These are phyloP conservation scores for Silurus glanis DNA, from an alignment of 2,113 vertebrate species.

Conservation along the genomic window DNA sequence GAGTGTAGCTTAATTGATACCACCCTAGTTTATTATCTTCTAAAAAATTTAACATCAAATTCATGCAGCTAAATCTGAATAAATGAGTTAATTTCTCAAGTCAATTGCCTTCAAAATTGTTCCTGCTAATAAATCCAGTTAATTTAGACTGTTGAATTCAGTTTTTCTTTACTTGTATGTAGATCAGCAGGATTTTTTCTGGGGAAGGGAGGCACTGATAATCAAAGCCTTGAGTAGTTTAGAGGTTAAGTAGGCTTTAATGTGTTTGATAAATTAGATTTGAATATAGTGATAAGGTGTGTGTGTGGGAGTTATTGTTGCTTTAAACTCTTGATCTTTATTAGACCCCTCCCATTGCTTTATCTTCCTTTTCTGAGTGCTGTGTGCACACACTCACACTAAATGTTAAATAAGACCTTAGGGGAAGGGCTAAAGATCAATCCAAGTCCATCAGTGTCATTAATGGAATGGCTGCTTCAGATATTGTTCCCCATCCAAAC, in stretches of 20 bases:
- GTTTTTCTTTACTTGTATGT: not conserved
- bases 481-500: not conserved
- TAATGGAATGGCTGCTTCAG: conserved; percentile 24
- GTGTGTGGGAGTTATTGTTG: not conserved
- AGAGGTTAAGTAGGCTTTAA: not conserved
- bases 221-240: not conserved
- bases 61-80: not conserved
- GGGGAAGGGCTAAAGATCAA: conserved; percentile 77
- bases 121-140: not conserved
- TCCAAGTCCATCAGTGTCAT: conserved; percentile 58
- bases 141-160: not conserved
- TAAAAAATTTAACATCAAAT: not conserved
- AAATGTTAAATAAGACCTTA: conserved; percentile 65
- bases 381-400: conserved; percentile 69
- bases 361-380: conserved; percentile 60
- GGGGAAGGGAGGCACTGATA: not conserved
- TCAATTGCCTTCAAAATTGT: not conserved
- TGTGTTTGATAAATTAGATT: conserved; percentile 13
- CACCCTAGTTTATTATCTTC: conserved; percentile 1
- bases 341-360: conserved; percentile 58
- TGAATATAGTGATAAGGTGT: not conserved
- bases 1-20: not conserved
- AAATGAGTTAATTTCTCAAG: not conserved
- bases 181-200: not conserved
- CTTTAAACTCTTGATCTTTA: conserved; percentile 38